Conservation (phyloP, 2,888 invertebrate species). For the Phytoseiulus persimilis region DNA sequence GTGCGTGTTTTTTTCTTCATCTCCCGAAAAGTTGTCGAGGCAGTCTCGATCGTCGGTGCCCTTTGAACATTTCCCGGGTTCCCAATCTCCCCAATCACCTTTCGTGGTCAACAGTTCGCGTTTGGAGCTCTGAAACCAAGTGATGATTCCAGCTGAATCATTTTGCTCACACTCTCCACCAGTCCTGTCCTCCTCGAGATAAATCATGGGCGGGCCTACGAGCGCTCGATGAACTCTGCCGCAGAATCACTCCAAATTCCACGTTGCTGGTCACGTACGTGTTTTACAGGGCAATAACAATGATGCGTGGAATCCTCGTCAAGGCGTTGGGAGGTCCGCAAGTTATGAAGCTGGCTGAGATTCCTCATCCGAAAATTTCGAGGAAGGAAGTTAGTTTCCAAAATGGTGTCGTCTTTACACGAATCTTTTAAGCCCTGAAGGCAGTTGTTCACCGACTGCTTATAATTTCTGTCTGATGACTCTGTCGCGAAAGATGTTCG, state of each 20-base stretch:
- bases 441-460: too few species aligned
- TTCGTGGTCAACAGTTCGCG: too few species aligned
- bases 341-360: slow-evolving; percentile 40
- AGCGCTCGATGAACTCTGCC: neutral
- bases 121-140: too few species aligned
- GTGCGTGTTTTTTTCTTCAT: too few species aligned
- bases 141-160: too few species aligned
- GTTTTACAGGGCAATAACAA: neutral
- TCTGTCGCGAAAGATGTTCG: neutral
- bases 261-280: neutral
- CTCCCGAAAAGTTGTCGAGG: too few species aligned
- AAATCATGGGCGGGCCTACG: neutral
- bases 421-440: too few species aligned
- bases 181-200: neutral
- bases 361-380: slow-evolving; percentile 45
- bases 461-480: too few species aligned
- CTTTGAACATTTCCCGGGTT: too few species aligned
- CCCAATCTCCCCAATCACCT: too few species aligned
- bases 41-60: too few species aligned
- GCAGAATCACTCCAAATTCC: neutral
- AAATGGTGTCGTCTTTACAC: neutral
- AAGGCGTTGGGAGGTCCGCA: slow-evolving; percentile 11
- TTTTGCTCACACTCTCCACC: too few species aligned
- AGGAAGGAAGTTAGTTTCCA: slow-evolving; percentile 43
- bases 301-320: slow-evolving; percentile 31